Evolutionary conservation across 2,888 invertebrate genomes (phyloP), one percentile per base, ranked within the genome.

Genomic region (Conus canariensis): DNA sequence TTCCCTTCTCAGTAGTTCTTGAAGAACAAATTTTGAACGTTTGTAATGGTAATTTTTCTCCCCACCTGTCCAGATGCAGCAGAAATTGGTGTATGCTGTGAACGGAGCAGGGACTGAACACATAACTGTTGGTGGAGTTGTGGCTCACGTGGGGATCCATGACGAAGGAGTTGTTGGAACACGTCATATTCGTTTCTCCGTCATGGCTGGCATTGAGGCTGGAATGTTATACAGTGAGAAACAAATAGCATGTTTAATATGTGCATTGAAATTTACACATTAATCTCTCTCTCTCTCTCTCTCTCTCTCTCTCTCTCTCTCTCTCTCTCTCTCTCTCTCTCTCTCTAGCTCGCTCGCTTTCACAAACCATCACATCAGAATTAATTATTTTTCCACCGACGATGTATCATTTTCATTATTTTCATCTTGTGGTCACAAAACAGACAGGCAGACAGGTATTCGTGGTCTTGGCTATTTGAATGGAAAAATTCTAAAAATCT

Each of bases 191-290:
- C n/a, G 5, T n/a, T 82, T 82, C 82, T 4, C 82, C 82, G 56
- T 82, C 82, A 56, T 82, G 82, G 56, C 45, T 45, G 16, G 56
- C 82, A n/a, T 82, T 82, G 45, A 82, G 82, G 82, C 82, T 82
- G 82, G 4, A 19, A 56, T n/a, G 74, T 82, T 45, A 82, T 14
- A 82, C 14, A 14, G 19, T 82, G 45, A 25, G 77, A 77, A 25
- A 25, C 22, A n/a, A n/a, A 10, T 30, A 30, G 67, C 19, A 67
- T 67, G 16, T 19, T 16, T 67, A 67, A 0, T 19, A 67, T 14
- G 16, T 67, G 67, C 16, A 67, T 67, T 6, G 45, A 45, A 45
- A 45, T 45, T 45, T 45, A 45, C 45, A 45, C 45, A 45, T 45
- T 4, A 3, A 1, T 45, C 45, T 45, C 45, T 45, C 45, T 45